Evolutionary conservation across 2,888 invertebrate genomes (phyloP).

Genomic region (Lycocerus yunnanus): DNA sequence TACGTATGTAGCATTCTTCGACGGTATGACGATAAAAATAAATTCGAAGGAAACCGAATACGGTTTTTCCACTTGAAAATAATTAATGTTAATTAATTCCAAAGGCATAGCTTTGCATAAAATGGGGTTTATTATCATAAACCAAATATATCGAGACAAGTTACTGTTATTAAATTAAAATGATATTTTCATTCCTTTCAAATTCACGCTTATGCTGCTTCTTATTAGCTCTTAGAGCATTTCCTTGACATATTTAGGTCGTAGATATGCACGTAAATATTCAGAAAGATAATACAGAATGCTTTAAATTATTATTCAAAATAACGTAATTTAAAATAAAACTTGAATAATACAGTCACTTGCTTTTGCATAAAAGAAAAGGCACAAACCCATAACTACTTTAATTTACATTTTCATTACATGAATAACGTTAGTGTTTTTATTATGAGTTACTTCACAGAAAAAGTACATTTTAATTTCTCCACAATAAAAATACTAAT

Average conservation of each 20-base stretch:
- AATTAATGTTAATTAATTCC: conserved; percentile 14
- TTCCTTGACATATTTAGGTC: conserved; percentile 8
- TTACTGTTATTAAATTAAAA: conserved; percentile 16
- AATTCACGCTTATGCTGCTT: conserved; percentile 13
- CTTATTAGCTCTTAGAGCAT: conserved; percentile 13
- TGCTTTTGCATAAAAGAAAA: neutral
- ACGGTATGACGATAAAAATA: neutral
- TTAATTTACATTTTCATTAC: neutral
- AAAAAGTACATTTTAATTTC: neutral
- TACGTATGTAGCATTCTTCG: neutral
- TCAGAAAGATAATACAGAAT: neutral
- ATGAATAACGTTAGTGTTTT: neutral
- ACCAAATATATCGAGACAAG: conserved; percentile 6
- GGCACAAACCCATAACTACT: conserved; percentile 1
- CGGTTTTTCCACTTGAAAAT: neutral
- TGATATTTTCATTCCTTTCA: conserved; percentile 12
- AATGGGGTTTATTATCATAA: conserved; percentile 13
- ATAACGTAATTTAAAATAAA: conserved; percentile 3
- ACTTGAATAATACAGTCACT: neutral
- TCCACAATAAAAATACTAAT: neutral
- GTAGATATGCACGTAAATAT: neutral
- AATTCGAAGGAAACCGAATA: neutral
- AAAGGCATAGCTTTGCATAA: conserved; percentile 9
- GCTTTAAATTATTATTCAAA: neutral
- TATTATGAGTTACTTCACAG: neutral